A percentile compares a stretch with the other conserved stretches of the same genome.
Conservation (phyloP, 1,140 invertebrate genomes). For the Eupeodes corollae region DNA sequence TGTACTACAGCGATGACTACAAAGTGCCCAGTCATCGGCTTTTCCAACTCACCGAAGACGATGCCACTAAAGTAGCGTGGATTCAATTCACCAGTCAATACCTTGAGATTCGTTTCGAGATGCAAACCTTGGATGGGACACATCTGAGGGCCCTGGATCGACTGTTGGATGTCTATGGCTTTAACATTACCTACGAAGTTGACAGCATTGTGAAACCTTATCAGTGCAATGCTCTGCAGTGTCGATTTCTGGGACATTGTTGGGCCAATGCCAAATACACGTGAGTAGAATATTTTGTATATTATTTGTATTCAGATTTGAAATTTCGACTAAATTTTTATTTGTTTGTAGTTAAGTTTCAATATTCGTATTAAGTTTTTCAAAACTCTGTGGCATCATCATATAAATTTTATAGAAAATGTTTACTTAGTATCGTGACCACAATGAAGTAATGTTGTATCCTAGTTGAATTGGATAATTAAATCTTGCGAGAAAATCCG, state of each 20-base stretch:
- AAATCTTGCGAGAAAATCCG: no score
- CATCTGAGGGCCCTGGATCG: constrained; percentile 70
- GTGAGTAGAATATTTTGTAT: constrained; percentile 41
- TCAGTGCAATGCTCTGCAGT: constrained; percentile 64
- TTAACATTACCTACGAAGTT: constrained; percentile 86
- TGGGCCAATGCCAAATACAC: constrained; percentile 54
- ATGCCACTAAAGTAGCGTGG: constrained; percentile 55
- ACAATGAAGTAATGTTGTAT: no score
- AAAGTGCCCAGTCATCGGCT: constrained; percentile 47
- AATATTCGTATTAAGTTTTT: no score
- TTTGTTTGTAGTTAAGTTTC: no score
- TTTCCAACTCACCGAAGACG: constrained; percentile 49
- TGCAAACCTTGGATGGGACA: constrained; percentile 63
- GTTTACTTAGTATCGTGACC: no score
- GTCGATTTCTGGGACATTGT: constrained; percentile 75
- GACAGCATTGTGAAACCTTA: constrained; percentile 41
- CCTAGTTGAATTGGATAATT: no score
- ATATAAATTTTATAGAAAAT: no score
- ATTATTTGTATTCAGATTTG: not conserved
- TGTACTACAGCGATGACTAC: constrained; percentile 59
- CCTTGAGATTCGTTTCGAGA: constrained; percentile 63
- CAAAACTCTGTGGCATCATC: no score
- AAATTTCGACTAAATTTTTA: not conserved
- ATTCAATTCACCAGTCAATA: constrained; percentile 59
- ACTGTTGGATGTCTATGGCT: constrained; percentile 75